phyloP scores from a whole-genome alignment of 64 coral and sea anemone genomes.

The Montipora capricornis region DNA sequence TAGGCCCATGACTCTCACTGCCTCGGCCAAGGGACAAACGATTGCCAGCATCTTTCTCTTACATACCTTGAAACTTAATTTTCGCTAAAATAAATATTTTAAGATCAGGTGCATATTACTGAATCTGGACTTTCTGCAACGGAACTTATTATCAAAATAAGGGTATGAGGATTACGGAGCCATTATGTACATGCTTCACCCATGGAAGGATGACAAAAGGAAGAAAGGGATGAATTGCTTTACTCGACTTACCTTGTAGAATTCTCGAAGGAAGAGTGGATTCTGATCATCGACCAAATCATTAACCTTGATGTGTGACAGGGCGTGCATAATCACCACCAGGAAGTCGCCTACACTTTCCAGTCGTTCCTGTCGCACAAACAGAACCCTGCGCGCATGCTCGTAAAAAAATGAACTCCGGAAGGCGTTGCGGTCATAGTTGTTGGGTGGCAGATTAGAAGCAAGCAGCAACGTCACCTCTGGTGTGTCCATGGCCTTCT shows the following conservation, averaged over 20 bases:
- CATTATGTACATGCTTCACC: too few species aligned
- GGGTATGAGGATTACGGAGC: too few species aligned
- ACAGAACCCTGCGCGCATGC: constrained; percentile 90
- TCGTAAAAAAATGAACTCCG: constrained; percentile 99
- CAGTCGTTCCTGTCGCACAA: constrained; percentile 94
- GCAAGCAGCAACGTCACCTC: constrained; percentile 96
- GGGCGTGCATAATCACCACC: constrained; percentile 96
- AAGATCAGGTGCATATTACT: too few species aligned
- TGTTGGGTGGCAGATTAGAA: constrained; percentile 95
- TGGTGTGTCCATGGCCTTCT: constrained; percentile 89
- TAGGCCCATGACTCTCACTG: too few species aligned
- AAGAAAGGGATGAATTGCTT: too few species aligned
- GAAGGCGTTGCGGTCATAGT: constrained; percentile 94
- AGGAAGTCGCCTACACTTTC: constrained; percentile 97
- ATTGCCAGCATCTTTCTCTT: too few species aligned
- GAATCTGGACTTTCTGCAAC: too few species aligned
- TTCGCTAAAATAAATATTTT: too few species aligned
- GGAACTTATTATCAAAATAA: too few species aligned
- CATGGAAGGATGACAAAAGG: too few species aligned
- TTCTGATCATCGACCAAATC: constrained; percentile 93
- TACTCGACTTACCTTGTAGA: constrained; percentile 84
- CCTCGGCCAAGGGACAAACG: too few species aligned
- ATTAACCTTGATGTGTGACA: constrained; percentile 94
- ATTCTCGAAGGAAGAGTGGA: constrained; percentile 93
- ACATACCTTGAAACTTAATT: too few species aligned